Evolutionary conservation across 2,113 vertebrate genomes (phyloP).

Genomic region (Promerops cafer): DNA sequence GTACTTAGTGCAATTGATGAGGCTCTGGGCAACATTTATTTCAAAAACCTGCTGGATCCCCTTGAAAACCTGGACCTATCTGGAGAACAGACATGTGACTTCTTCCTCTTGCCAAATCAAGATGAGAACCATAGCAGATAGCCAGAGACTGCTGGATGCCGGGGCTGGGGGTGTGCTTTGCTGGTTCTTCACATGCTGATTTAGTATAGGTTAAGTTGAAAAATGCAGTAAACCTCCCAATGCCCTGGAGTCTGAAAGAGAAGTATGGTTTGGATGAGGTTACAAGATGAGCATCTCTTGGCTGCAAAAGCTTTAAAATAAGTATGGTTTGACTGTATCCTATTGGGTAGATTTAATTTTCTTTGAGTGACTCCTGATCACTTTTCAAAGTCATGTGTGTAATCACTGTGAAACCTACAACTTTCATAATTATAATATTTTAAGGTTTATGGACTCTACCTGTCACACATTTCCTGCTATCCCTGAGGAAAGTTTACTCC

Average conservation of each 20-base stretch:
- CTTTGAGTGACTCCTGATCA: neutral
- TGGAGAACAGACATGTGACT: neutral
- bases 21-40: neutral
- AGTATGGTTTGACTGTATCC: neutral
- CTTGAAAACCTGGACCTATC: neutral
- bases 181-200: neutral
- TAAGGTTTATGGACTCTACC: slow-evolving; percentile 7
- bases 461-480: neutral
- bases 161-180: neutral
- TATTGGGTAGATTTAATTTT: neutral
- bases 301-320: neutral
- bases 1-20: neutral
- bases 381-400: slow-evolving; percentile 27
- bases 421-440: slow-evolving; percentile 43
- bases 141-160: neutral
- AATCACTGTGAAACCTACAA: slow-evolving; percentile 26
- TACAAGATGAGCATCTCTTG: neutral
- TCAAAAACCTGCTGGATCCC: neutral
- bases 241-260: neutral
- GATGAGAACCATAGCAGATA: neutral
- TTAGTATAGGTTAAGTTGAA: neutral
- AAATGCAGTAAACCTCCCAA: neutral
- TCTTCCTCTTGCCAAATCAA: neutral
- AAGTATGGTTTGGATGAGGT: neutral
- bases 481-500: neutral